phyloP scores from a whole-genome alignment of 1,140 invertebrate species.

The Sinonovacula constricta region DNA sequence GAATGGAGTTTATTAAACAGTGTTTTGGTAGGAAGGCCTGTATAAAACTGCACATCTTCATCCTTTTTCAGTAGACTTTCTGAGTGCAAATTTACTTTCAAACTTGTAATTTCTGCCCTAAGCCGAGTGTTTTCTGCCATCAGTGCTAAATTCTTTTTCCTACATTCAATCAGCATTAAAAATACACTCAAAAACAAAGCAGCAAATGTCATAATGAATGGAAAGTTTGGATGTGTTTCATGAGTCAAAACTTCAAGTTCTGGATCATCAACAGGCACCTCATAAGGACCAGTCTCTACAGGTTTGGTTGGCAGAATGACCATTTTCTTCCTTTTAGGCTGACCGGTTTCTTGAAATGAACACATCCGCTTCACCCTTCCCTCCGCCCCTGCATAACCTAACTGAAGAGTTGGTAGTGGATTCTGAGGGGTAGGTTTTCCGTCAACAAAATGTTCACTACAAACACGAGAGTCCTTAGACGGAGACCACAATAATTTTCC shows the following conservation, averaged over 20 bases:
- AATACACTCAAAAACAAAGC: not conserved
- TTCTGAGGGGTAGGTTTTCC: not conserved
- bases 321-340: not conserved
- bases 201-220: not conserved
- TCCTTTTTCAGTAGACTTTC: not conserved
- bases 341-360: not conserved
- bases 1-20: not conserved
- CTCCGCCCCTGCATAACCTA: not conserved
- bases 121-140: not conserved
- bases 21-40: not conserved
- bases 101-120: not conserved
- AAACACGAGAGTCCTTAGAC: not conserved
- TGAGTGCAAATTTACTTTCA: not conserved
- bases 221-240: not conserved
- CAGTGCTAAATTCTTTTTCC: not conserved
- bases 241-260: not conserved
- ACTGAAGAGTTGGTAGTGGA: conserved; percentile 1
- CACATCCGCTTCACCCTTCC: not conserved
- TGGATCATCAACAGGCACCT: not conserved
- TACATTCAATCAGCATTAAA: not conserved
- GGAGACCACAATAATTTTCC: not conserved
- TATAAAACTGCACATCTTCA: conserved; percentile 1
- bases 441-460: conserved; percentile 4
- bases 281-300: not conserved
- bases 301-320: not conserved